Evolutionary conservation across 2,113 vertebrate genomes (phyloP).

Genomic region (Tichodroma muraria): DNA sequence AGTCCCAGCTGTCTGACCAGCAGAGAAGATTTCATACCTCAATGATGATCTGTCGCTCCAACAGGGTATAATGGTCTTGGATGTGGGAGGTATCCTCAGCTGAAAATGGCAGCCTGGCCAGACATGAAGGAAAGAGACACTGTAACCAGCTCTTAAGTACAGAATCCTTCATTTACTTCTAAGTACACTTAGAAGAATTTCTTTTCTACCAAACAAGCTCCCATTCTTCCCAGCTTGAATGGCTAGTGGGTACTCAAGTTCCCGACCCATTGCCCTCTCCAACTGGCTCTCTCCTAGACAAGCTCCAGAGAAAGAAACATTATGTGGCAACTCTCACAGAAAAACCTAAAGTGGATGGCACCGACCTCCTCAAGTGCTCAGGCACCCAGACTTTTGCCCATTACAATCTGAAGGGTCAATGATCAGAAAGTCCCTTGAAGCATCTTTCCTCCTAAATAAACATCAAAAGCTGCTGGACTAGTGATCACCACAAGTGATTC

Average conservation of each 20-base stretch:
- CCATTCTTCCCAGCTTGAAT: neutral
- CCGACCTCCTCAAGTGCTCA: neutral
- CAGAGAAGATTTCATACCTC: slow-evolving; percentile 76
- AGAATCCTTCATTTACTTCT: neutral
- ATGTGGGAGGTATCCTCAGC: slow-evolving; percentile 83
- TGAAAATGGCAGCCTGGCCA: slow-evolving; percentile 85
- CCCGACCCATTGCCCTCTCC: neutral
- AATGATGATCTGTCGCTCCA: slow-evolving; percentile 94
- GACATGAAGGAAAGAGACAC: neutral
- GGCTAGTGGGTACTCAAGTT: neutral
- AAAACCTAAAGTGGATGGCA: neutral
- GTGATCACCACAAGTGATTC: neutral
- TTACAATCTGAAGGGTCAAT: neutral
- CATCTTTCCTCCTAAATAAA: neutral
- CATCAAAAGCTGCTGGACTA: neutral
- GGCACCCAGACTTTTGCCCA: neutral
- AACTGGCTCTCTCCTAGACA: neutral
- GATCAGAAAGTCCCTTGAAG: neutral
- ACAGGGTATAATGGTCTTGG: slow-evolving; percentile 89
- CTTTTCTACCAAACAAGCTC: neutral
- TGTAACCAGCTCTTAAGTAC: neutral
- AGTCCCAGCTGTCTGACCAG: neutral
- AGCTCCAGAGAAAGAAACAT: neutral
- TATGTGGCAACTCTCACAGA: neutral
- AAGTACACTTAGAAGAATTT: neutral